These are phyloP conservation scores for Caenorhabditis panamensis DNA, from an alignment of 2,888 invertebrate species.

Conservation along the genomic window DNA sequence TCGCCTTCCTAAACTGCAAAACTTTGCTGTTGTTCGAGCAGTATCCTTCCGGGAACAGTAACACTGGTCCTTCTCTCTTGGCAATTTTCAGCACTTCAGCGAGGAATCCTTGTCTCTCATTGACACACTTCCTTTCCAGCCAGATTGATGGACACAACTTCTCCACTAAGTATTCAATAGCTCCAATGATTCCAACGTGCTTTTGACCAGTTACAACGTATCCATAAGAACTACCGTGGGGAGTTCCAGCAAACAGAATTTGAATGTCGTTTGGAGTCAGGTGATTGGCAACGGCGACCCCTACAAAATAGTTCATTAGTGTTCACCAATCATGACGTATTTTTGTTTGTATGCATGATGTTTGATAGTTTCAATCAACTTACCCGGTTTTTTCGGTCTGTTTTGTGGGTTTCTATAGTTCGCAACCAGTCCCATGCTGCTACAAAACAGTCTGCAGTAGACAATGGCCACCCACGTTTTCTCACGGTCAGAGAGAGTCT, in stretches of 20 bases:
- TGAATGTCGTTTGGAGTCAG: constrained; percentile 77
- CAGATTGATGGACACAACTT: constrained; percentile 74
- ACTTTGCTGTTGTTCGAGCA: constrained; percentile 74
- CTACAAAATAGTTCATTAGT: constrained; percentile 51
- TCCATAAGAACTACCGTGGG: constrained; percentile 69
- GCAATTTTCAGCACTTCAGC: constrained; percentile 71
- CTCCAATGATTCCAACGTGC: constrained; percentile 73
- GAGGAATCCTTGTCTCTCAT: constrained; percentile 71
- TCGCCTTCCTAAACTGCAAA: constrained; percentile 71
- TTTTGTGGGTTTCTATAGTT: constrained; percentile 67
- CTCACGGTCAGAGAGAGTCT: constrained; percentile 56
- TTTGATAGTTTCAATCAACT: not conserved
- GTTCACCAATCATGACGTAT: not conserved
- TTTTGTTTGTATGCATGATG: not conserved
- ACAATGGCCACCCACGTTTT: constrained; percentile 71
- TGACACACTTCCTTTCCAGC: constrained; percentile 72
- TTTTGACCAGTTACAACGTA: constrained; percentile 78
- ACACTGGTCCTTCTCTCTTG: constrained; percentile 71
- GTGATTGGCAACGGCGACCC: constrained; percentile 76
- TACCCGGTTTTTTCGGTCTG: constrained; percentile 70
- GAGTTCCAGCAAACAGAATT: constrained; percentile 75
- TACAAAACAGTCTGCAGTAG: constrained; percentile 74
- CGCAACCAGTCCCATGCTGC: constrained; percentile 74
- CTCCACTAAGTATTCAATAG: constrained; percentile 72
- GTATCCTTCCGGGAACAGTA: constrained; percentile 77